A percentile compares a stretch with the other conserved stretches of the same genome.
Evolutionary conservation across 2,113 vertebrate species (phyloP).

Genomic region (Lamprotornis superbus): DNA sequence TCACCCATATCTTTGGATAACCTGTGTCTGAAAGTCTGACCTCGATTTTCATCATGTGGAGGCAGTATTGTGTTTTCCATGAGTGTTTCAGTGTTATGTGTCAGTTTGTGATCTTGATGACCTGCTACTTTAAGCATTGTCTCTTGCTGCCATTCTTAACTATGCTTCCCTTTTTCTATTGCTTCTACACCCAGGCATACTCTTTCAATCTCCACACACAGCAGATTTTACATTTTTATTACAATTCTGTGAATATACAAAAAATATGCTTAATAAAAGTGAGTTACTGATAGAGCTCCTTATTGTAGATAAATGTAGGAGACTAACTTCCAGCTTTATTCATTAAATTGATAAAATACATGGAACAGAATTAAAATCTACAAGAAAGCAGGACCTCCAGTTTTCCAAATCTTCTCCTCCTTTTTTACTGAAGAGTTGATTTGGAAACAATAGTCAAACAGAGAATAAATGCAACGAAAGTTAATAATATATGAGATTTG

Average conservation of each 20-base stretch:
- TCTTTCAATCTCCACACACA: neutral
- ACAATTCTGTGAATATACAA: neutral
- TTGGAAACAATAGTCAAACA: neutral
- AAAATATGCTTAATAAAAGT: neutral
- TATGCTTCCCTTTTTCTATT: neutral
- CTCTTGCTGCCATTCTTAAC: neutral
- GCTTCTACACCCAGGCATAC: neutral
- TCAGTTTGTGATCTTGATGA: neutral
- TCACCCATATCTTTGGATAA: fast-evolving
- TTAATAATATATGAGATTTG: neutral
- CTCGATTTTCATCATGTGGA: neutral
- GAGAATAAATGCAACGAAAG: neutral
- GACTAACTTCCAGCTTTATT: neutral
- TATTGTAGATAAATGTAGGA: neutral
- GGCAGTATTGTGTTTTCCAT: neutral
- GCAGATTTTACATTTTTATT: neutral
- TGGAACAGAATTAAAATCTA: neutral
- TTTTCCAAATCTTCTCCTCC: neutral
- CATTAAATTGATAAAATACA: neutral
- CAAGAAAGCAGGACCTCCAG: neutral
- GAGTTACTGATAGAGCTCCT: neutral
- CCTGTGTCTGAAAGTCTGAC: neutral
- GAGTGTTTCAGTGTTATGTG: neutral
- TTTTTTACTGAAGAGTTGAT: neutral
- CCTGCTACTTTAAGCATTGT: neutral